These are phyloP conservation scores for Sicus ferrugineus DNA, from an alignment of 2,888 invertebrate genomes.

Conservation along the genomic window DNA sequence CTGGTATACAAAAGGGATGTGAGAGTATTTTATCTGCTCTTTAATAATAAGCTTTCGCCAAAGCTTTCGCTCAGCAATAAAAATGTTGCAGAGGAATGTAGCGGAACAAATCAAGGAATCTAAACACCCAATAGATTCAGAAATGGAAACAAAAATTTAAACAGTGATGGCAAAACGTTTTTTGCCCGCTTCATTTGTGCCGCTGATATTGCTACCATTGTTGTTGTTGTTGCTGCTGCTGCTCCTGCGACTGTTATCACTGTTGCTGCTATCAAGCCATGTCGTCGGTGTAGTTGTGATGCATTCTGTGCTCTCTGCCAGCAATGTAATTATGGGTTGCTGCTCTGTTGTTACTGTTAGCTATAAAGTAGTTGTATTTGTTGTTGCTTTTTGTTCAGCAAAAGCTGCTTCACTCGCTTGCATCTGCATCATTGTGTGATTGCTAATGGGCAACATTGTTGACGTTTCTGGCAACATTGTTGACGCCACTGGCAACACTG, in stretches of 20 bases:
- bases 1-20: too few species aligned
- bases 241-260: constrained; percentile 26
- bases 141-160: too few species aligned
- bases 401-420: constrained; percentile 21
- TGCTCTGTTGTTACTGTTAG: constrained; percentile 52
- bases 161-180: constrained; percentile 61
- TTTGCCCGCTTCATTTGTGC: constrained; percentile 39
- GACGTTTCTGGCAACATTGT: constrained; percentile 36
- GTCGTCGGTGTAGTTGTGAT: constrained; percentile 3
- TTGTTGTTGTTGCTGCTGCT: constrained; percentile 35
- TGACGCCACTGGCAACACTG: constrained; percentile 33
- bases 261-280: constrained; percentile 23
- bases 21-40: too few species aligned
- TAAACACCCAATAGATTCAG: too few species aligned
- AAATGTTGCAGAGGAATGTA: too few species aligned
- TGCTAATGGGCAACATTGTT: constrained; percentile 33
- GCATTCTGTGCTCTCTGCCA: constrained; percentile 2
- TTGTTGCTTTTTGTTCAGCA: background rate
- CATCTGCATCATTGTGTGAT: constrained; percentile 40
- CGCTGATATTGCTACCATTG: constrained; percentile 19
- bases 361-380: constrained; percentile 59
- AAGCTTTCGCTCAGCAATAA: too few species aligned
- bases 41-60: too few species aligned
- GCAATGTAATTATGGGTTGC: constrained; percentile 37
- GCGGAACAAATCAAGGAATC: too few species aligned